Percentiles rank a stretch among this genome's conserved stretches.
Evolutionary conservation across 2,113 vertebrate species (phyloP).

Genomic region (Podarcis cretensis): DNA sequence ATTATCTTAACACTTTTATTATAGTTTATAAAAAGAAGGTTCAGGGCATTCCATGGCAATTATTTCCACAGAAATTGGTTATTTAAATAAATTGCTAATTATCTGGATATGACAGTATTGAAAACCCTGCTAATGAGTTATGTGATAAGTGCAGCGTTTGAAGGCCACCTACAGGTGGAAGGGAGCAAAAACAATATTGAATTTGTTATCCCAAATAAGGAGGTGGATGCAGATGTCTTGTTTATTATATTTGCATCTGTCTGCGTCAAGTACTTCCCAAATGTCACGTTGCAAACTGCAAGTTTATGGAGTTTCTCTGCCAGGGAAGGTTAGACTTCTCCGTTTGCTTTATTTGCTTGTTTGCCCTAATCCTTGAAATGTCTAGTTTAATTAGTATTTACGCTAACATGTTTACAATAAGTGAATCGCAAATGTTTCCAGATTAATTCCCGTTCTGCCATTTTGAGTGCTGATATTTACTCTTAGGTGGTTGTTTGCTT

Average conservation of each 20-base stretch:
- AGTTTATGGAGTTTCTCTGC: background rate
- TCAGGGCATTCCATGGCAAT: conserved; percentile 83
- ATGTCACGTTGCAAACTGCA: background rate
- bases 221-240: conserved; percentile 8
- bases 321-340: background rate
- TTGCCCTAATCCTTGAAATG: conserved; percentile 27
- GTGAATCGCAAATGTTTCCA: conserved; percentile 30
- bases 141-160: conserved; percentile 78
- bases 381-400: background rate
- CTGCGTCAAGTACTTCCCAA: conserved; percentile 17
- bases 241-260: background rate
- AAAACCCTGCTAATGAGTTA: conserved; percentile 80
- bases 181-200: conserved; percentile 67
- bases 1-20: conserved; percentile 92
- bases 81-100: conserved; percentile 89
- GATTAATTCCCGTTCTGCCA: conserved; percentile 24
- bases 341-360: background rate
- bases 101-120: conserved; percentile 83
- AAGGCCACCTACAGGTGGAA: conserved; percentile 85
- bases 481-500: background rate
- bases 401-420: background rate
- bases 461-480: conserved; percentile 25
- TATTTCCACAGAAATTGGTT: conserved; percentile 86
- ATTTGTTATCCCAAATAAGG: conserved; percentile 39
- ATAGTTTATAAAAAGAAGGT: conserved; percentile 87